These are phyloP conservation scores for Acrocephalus kingi DNA, from an alignment of 2,113 vertebrate genomes.

Conservation along the genomic window DNA sequence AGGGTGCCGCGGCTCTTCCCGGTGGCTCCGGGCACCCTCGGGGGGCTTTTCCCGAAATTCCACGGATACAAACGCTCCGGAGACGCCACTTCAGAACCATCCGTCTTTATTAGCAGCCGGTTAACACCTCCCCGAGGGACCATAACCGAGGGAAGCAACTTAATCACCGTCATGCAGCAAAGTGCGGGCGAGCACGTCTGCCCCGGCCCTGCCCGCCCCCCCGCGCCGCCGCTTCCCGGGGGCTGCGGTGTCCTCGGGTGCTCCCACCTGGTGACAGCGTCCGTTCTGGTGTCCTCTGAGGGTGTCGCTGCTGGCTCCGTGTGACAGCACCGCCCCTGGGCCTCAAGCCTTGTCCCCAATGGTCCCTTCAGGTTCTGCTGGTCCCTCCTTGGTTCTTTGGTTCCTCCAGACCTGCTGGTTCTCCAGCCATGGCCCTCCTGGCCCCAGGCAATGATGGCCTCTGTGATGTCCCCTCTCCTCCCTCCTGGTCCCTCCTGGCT, in stretches of 20 bases:
- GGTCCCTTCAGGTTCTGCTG: neutral
- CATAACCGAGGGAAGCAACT: slow-evolving; percentile 32
- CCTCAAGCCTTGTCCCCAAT: accelerated
- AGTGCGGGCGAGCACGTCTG: neutral
- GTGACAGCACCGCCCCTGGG: neutral
- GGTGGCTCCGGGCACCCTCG: neutral
- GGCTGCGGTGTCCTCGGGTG: neutral
- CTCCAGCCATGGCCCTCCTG: neutral
- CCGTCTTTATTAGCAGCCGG: slow-evolving; percentile 45
- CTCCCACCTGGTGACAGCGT: neutral
- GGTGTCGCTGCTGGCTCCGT: neutral
- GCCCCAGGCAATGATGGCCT: too few relatives aligned
- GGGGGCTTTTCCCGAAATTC: neutral
- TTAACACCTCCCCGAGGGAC: slow-evolving; percentile 58
- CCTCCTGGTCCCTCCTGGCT: neutral
- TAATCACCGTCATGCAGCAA: slow-evolving; percentile 14
- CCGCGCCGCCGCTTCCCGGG: accelerated
- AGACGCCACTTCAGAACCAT: slow-evolving; percentile 6
- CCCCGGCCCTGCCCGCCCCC: neutral
- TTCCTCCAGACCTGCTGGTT: neutral
- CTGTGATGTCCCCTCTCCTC: neutral
- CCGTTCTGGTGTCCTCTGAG: neutral
- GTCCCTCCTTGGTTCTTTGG: neutral
- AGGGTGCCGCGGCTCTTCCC: neutral
- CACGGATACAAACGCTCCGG: neutral